Conservation (phyloP, 2,113 vertebrate species). For the Gymnogyps californianus region DNA sequence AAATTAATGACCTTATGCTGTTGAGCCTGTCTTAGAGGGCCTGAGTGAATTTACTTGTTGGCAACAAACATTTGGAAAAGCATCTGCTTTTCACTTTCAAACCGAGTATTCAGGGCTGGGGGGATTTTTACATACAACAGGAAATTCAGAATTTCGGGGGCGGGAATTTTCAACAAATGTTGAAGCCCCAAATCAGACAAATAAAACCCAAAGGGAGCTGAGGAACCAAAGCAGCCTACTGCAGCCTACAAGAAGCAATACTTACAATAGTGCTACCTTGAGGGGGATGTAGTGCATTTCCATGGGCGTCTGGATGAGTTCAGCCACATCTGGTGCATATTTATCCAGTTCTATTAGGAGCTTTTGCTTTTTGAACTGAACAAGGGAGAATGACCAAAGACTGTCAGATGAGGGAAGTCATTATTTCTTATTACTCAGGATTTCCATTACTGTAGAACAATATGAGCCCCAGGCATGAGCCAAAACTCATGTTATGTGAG, state of each 20-base stretch:
- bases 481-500: background rate
- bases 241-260: constrained; percentile 28
- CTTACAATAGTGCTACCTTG: constrained; percentile 96
- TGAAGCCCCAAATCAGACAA: background rate
- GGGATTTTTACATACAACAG: background rate
- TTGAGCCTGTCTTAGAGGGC: background rate
- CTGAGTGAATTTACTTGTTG: background rate
- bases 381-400: background rate
- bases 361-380: constrained; percentile 95
- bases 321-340: constrained; percentile 87
- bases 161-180: background rate
- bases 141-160: background rate
- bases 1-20: background rate
- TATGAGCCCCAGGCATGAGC: background rate
- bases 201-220: background rate
- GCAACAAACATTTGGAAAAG: background rate
- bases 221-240: background rate
- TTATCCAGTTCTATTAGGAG: constrained; percentile 88
- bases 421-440: background rate
- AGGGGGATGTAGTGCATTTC: constrained; percentile 95
- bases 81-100: background rate
- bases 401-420: background rate
- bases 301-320: constrained; percentile 89
- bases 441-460: background rate
- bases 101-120: background rate